Conservation (phyloP, 2,797 vertebrate species). For the Psittacula echo region DNA sequence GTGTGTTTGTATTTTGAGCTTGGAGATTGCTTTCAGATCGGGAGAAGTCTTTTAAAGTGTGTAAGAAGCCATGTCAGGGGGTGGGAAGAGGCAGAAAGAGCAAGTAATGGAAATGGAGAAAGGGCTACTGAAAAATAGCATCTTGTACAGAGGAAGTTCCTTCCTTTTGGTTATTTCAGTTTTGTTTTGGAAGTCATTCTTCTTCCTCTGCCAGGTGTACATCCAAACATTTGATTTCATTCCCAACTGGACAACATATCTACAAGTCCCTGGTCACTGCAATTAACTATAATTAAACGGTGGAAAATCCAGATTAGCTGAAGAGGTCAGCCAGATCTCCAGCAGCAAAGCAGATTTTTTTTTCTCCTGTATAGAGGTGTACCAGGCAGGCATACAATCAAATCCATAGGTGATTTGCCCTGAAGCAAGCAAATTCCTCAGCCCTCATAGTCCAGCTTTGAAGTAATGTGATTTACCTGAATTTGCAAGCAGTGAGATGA, state of each 20-base stretch:
- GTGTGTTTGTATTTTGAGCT: neutral
- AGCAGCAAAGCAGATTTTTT: neutral
- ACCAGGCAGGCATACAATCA: neutral
- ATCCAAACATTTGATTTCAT: neutral
- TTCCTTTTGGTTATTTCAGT: neutral
- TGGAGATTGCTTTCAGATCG: neutral
- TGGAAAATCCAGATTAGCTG: constrained; percentile 18
- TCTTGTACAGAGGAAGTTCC: accelerated
- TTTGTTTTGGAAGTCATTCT: neutral
- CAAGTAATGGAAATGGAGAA: neutral
- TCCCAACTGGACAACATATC: neutral
- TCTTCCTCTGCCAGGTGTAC: neutral
- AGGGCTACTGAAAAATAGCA: neutral
- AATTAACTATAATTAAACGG: neutral
- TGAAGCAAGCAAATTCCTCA: neutral
- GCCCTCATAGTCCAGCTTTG: neutral
- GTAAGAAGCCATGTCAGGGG: neutral
- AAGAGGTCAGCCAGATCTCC: neutral
- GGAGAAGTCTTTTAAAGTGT: neutral
- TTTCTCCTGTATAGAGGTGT: neutral
- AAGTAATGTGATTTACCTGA: neutral
- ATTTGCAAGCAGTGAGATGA: neutral
- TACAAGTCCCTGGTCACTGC: neutral
- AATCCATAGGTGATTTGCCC: neutral
- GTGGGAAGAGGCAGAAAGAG: neutral